A percentile compares a stretch with the other conserved stretches of the same genome.
phyloP scores from a whole-genome alignment of 30 jellyfish, hydroid and myxozoan genomes.

The Turritopsis rubra region DNA sequence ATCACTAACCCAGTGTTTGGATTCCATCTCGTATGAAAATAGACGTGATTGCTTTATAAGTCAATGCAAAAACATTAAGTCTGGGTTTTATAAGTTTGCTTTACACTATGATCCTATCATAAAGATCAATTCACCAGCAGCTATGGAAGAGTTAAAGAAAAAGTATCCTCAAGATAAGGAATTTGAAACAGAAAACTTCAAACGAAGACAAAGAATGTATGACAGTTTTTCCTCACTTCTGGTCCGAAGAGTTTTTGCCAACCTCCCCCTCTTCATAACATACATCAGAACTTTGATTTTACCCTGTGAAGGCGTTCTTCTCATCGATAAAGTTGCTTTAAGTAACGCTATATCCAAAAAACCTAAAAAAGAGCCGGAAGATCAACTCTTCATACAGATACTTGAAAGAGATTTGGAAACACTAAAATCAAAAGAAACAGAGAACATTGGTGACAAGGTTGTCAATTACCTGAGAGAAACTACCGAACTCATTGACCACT shows the following conservation, averaged over 20 bases:
- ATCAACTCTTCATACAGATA: neutral
- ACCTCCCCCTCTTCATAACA: neutral
- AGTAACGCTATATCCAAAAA: neutral
- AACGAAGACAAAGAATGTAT: neutral
- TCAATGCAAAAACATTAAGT: neutral
- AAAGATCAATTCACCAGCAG: neutral
- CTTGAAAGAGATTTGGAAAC: neutral
- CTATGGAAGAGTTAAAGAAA: neutral
- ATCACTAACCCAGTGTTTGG: neutral
- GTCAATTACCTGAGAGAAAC: neutral
- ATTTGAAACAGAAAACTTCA: neutral
- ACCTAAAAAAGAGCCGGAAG: neutral
- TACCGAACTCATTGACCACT: neutral
- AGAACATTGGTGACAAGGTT: neutral
- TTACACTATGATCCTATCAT: neutral
- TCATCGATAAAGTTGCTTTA: neutral
- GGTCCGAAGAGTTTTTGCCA: neutral
- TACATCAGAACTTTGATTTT: neutral
- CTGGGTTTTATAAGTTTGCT: neutral
- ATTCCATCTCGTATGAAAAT: neutral
- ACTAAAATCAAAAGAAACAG: neutral
- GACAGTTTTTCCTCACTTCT: neutral
- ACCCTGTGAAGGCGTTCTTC: neutral
- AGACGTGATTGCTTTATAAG: neutral
- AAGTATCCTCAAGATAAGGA: neutral